These are phyloP conservation scores for Periophthalmodon schlosseri DNA, from an alignment of 2,113 vertebrate species.

Conservation along the genomic window DNA sequence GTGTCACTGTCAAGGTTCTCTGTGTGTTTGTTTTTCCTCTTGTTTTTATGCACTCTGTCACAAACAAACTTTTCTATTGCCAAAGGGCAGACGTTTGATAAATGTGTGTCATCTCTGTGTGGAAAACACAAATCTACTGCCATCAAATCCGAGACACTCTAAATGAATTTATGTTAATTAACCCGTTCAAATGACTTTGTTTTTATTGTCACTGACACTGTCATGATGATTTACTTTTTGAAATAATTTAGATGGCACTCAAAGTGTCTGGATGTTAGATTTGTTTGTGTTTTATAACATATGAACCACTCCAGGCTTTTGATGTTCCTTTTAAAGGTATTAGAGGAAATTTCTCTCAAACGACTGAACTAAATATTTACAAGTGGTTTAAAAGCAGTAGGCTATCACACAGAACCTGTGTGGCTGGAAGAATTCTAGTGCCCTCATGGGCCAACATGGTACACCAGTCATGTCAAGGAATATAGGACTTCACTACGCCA, in stretches of 20 bases:
- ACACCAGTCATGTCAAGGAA: too few relatives aligned
- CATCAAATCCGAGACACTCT: not conserved
- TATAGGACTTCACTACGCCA: too few relatives aligned
- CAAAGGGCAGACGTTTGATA: not conserved
- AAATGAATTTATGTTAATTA: not conserved
- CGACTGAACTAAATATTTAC: not conserved
- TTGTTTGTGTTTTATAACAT: constrained; percentile 9
- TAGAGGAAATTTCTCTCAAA: not conserved
- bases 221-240: constrained; percentile 8
- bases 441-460: too few relatives aligned
- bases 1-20: constrained; percentile 23
- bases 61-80: constrained; percentile 6
- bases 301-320: not conserved
- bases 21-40: constrained; percentile 20
- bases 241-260: constrained; percentile 7
- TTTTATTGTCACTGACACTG: constrained; percentile 7
- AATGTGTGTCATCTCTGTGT: not conserved
- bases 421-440: too few relatives aligned
- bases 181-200: not conserved
- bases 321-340: not conserved
- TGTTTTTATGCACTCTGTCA: constrained; percentile 9
- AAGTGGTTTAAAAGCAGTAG: not conserved
- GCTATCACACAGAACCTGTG: not conserved
- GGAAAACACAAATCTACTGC: not conserved
- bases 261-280: not conserved